Evolutionary conservation across 2,113 vertebrate species (phyloP).

Genomic region (Emydura subglobosa): DNA sequence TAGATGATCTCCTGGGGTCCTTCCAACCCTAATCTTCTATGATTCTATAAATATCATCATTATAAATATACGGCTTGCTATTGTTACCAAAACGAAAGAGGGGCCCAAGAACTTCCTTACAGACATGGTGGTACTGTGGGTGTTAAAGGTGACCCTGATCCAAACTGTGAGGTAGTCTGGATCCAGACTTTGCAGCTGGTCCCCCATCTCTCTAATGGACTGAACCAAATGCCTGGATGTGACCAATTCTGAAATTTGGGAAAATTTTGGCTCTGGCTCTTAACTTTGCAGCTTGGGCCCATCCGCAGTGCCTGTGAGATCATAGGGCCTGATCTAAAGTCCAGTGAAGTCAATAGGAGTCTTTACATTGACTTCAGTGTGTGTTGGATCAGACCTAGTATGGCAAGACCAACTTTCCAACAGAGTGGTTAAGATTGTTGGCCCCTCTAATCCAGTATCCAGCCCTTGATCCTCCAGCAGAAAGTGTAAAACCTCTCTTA

Average conservation of each 20-base stretch:
- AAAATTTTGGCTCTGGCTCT: neutral
- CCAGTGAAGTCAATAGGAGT: neutral
- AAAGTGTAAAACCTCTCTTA: neutral
- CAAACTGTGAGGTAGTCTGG: neutral
- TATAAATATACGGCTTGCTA: neutral
- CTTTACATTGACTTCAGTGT: neutral
- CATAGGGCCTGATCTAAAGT: neutral
- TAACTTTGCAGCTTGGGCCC: neutral
- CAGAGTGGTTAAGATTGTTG: neutral
- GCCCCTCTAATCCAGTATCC: neutral
- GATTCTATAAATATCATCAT: neutral
- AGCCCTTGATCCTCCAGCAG: neutral
- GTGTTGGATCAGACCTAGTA: neutral
- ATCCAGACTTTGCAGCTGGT: neutral
- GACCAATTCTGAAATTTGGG: neutral
- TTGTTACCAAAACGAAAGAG: neutral
- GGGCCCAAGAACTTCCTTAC: neutral
- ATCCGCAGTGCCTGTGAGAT: accelerated
- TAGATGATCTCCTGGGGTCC: no score
- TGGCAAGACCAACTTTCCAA: neutral
- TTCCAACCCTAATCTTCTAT: no score
- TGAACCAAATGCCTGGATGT: neutral
- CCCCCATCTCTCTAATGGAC: neutral
- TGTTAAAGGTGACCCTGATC: neutral
- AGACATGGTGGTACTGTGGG: neutral